phyloP scores from a whole-genome alignment of 2,888 invertebrate genomes.

The Sphinx pinastri region DNA sequence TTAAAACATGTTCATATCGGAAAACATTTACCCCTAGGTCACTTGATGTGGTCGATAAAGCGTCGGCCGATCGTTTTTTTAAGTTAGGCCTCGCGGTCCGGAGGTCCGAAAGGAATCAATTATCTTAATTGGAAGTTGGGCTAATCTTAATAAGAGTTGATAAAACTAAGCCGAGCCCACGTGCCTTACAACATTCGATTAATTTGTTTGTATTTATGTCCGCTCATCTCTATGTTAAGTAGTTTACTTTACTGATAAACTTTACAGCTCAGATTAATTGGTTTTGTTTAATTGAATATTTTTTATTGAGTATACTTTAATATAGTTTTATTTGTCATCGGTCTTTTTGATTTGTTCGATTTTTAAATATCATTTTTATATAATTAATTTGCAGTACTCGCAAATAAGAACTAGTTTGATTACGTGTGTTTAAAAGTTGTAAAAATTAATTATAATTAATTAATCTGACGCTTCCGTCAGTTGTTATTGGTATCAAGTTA shows the following conservation, averaged over 20 bases:
- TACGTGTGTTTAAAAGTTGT: background rate
- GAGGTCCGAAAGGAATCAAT: constrained; percentile 73
- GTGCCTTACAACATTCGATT: constrained; percentile 24
- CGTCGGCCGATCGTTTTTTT: constrained; percentile 55
- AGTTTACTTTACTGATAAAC: constrained; percentile 4
- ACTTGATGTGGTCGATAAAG: constrained; percentile 48
- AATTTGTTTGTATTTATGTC: constrained; percentile 26
- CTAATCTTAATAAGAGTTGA: constrained; percentile 72
- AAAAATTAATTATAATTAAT: constrained; percentile 4
- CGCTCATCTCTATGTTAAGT: constrained; percentile 18
- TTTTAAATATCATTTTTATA: background rate
- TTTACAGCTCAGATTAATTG: constrained; percentile 15
- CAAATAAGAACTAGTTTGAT: background rate
- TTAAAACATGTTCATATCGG: constrained; percentile 24
- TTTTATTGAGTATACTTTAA: background rate
- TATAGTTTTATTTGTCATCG: background rate
- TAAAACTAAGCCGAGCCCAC: constrained; percentile 40
- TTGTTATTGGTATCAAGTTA: constrained; percentile 10
- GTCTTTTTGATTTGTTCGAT: background rate
- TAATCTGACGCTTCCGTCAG: background rate
- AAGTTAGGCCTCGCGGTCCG: constrained; percentile 61
- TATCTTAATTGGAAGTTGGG: constrained; percentile 77
- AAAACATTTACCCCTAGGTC: constrained; percentile 28
- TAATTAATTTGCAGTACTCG: no score
- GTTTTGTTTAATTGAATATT: constrained; percentile 12